phyloP scores from a whole-genome alignment of 2,113 vertebrate species.

The Elaphurus davidianus region DNA sequence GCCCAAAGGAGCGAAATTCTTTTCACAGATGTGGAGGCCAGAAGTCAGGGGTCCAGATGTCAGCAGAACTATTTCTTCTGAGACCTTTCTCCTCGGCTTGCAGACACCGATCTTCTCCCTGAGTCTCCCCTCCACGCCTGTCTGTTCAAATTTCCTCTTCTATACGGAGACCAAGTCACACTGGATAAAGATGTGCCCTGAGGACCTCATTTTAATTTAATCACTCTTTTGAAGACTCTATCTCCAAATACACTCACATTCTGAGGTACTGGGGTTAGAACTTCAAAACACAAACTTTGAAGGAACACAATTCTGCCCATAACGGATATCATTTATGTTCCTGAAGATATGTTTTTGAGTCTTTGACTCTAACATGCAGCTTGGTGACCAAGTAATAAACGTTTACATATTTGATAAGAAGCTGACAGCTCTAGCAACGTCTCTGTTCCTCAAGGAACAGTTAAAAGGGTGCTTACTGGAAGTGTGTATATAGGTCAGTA shows the following conservation, averaged over 20 bases:
- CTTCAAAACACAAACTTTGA: background rate
- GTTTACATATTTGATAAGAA: background rate
- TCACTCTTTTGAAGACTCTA: background rate
- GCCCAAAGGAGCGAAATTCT: background rate
- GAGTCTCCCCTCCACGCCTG: background rate
- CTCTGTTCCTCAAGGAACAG: background rate
- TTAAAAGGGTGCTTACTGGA: background rate
- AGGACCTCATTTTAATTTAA: background rate
- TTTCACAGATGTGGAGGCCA: background rate
- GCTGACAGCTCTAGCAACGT: background rate
- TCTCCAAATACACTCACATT: background rate
- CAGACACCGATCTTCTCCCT: background rate
- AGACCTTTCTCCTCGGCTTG: background rate
- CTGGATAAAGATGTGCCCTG: background rate
- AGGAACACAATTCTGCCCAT: background rate
- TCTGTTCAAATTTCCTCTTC: background rate
- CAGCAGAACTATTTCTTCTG: background rate
- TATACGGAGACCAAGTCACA: background rate
- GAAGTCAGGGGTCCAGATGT: background rate
- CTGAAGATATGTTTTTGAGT: fast-evolving
- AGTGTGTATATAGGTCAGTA: background rate
- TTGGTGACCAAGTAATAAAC: background rate
- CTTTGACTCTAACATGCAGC: background rate
- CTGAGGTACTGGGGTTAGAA: background rate
- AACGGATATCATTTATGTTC: background rate